These are phyloP conservation scores for Ceryle rudis DNA, from an alignment of 2,797 vertebrate species.

Conservation along the genomic window DNA sequence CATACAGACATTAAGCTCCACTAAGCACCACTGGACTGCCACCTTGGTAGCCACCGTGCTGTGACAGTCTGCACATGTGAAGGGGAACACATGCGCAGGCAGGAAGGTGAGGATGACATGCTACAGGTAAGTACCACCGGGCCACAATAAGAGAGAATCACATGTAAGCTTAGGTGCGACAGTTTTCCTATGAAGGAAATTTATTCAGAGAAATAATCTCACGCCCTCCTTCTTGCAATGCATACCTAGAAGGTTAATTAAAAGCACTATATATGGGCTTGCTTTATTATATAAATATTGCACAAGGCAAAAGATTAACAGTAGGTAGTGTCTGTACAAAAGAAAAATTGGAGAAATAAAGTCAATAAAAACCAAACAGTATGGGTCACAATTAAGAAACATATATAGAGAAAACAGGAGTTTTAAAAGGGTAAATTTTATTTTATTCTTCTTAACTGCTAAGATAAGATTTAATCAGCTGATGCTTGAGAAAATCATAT, in stretches of 20 bases:
- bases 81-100: background rate
- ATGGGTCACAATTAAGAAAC: background rate
- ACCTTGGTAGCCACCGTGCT: accelerated
- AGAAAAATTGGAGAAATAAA: background rate
- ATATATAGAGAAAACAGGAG: background rate
- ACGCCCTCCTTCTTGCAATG: background rate
- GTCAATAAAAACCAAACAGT: background rate
- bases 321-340: background rate
- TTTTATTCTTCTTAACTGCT: background rate
- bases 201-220: background rate
- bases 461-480: background rate
- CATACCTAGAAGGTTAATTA: background rate
- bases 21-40: background rate
- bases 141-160: background rate
- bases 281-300: background rate
- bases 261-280: background rate
- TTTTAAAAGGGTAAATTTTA: background rate
- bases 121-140: background rate
- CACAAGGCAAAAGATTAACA: background rate
- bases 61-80: accelerated
- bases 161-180: background rate
- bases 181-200: background rate
- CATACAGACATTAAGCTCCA: background rate
- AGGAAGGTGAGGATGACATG: background rate
- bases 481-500: background rate